These are phyloP conservation scores for Eleginops maclovinus DNA, from an alignment of 2,113 vertebrate genomes.

Conservation along the genomic window DNA sequence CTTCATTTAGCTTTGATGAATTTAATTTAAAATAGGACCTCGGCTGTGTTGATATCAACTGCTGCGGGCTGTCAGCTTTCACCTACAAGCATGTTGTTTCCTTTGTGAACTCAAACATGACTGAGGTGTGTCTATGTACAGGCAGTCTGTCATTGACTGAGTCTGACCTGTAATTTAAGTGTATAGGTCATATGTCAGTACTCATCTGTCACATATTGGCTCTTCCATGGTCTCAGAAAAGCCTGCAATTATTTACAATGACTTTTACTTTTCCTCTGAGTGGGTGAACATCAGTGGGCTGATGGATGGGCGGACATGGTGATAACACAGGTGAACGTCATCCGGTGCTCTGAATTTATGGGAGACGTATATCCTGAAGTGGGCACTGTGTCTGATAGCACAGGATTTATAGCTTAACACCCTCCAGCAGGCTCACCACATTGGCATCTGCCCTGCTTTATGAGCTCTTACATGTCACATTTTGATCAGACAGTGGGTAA, in stretches of 20 bases:
- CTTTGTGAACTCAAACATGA: slow-evolving; percentile 1
- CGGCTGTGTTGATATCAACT: not conserved
- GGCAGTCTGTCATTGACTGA: slow-evolving; percentile 44
- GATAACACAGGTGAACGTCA: slow-evolving; percentile 3
- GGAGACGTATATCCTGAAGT: not conserved
- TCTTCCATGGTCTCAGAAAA: not conserved
- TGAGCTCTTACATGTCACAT: not conserved
- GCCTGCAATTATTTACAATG: not conserved
- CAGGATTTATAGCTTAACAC: not conserved
- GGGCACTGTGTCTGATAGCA: not conserved
- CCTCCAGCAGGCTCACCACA: not conserved
- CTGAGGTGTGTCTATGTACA: slow-evolving; percentile 12
- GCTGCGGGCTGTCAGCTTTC: slow-evolving; percentile 25
- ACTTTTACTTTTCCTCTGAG: slow-evolving; percentile 12
- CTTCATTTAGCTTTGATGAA: not conserved
- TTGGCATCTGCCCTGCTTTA: slow-evolving; percentile 1
- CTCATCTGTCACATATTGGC: slow-evolving; percentile 13
- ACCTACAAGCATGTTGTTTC: slow-evolving; percentile 24
- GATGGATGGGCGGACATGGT: not conserved
- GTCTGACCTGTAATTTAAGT: slow-evolving; percentile 53
- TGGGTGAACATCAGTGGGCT: not conserved
- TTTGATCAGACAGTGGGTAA: not conserved
- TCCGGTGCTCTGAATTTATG: not conserved
- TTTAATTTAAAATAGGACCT: not conserved
- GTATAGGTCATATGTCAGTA: slow-evolving; percentile 7